Percentiles rank a stretch among this genome's conserved stretches.
phyloP scores from a whole-genome alignment of 1,140 invertebrate genomes.

The Pollicipes pollicipes region DNA sequence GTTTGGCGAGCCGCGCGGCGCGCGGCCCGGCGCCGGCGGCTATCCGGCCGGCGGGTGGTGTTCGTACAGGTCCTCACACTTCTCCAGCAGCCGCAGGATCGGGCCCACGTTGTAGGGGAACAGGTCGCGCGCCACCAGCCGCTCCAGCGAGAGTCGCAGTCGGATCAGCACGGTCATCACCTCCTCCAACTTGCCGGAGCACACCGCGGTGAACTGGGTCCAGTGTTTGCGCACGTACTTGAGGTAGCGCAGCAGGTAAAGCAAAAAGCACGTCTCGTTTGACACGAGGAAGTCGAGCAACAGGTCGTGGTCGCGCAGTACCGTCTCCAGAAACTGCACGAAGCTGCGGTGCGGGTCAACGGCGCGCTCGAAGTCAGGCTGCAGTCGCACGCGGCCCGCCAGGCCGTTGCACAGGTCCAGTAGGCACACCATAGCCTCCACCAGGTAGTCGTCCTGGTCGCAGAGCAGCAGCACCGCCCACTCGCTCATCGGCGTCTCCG shows the following conservation, averaged over 20 bases:
- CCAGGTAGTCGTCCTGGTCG: constrained; percentile 75
- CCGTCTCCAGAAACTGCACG: constrained; percentile 43
- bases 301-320: not conserved
- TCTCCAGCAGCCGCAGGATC: constrained; percentile 58
- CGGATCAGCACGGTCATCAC: constrained; percentile 66
- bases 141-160: constrained; percentile 56
- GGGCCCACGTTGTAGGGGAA: constrained; percentile 83
- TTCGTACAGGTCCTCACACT: constrained; percentile 69
- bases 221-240: constrained; percentile 69
- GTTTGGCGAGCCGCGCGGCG: constrained; percentile 12
- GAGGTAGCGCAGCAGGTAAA: constrained; percentile 62
- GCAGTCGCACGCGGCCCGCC: constrained; percentile 45
- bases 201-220: constrained; percentile 57
- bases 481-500: constrained; percentile 65
- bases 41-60: too few relatives aligned
- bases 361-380: constrained; percentile 46
- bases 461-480: constrained; percentile 72
- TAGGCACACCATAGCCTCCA: constrained; percentile 78
- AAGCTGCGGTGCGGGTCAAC: constrained; percentile 52
- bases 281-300: not conserved
- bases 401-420: constrained; percentile 60
- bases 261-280: constrained; percentile 3
- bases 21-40: constrained; percentile 9
- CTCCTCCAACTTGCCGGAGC: constrained; percentile 54
- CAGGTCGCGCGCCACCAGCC: constrained; percentile 57